Base-by-base conservation (phyloP, 92 coral and sea anemone genomes). In the Parazoanthus atlanticus region DNA sequence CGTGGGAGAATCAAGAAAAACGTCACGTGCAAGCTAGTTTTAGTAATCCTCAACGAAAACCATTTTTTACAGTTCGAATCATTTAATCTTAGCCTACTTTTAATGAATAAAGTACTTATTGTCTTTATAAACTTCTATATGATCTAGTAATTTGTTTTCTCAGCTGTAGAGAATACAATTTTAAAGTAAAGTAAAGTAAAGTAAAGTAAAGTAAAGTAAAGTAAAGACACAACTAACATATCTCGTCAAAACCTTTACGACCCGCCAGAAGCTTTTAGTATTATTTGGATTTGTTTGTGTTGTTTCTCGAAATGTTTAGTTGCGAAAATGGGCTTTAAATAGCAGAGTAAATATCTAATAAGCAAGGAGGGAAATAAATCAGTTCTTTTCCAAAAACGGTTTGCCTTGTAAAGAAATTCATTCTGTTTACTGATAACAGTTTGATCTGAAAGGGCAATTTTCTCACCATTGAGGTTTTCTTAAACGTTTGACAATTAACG, bases 101-200 rank as follows among this genome's bases (percentile, higher is more conserved):
- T 11, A 70, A 84, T 70, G 65, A 70, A 70, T 71, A 46, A 70
- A 71, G 41, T 29, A 84, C 41, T 29, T 32, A 84, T 84, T 84
- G 66, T 84, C 33, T 29, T 70, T 43, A 41, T 19, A 46, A 84
- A 84, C 78, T 84, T 84, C 49, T 81, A 69, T 41, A 82, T 65
- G 76, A 82, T 66, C 61, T 46, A 82, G 46, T 70, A 43, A 69
- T 40, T 70, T 84, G 87, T 46, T 84, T 84, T 84, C 52, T 11
- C 79, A 69, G 79, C 87, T 84, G 78, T 43, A 66, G 25, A 28
- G 40, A 25, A 66, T 17, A 9, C 36, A 15, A 49, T 52, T 52
- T n/a, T 13, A 52, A 36, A 36, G 38, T 36, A 36, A 36, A 23
- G 29, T 10, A 84, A 84, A 84, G 76, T 41, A 43, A 25, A 70